phyloP scores from a whole-genome alignment of 1,140 invertebrate genomes.

The Danaus plexippus region DNA sequence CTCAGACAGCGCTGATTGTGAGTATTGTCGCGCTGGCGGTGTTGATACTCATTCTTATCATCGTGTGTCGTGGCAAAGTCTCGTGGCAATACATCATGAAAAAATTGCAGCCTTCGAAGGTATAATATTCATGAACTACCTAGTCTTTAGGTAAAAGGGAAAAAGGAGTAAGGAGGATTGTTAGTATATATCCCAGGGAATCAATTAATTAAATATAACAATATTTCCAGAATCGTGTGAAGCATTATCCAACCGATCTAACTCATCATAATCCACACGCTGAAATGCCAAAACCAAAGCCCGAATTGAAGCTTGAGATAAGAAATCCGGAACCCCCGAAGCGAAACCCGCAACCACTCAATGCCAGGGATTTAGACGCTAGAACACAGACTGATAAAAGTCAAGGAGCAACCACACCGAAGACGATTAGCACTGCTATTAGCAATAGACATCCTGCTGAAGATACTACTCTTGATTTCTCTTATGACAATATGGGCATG shows the following conservation, averaged over 20 bases:
- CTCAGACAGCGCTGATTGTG: slow-evolving; percentile 51
- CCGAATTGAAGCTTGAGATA: slow-evolving; percentile 58
- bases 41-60: slow-evolving; percentile 42
- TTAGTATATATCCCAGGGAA: not conserved
- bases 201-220: not conserved
- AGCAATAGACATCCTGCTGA: slow-evolving; percentile 75
- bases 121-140: slow-evolving; percentile 14
- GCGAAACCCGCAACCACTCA: slow-evolving; percentile 46
- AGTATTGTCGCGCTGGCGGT: slow-evolving; percentile 51
- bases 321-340: slow-evolving; percentile 53
- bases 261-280: slow-evolving; percentile 61
- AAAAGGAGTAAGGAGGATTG: not conserved
- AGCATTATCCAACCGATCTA: slow-evolving; percentile 49
- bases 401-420: slow-evolving; percentile 67
- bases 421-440: slow-evolving; percentile 72
- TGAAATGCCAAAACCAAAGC: slow-evolving; percentile 55
- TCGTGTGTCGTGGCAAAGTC: slow-evolving; percentile 43
- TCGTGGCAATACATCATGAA: slow-evolving; percentile 58
- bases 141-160: not conserved
- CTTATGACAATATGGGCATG: slow-evolving; percentile 80
- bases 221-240: slow-evolving; percentile 53
- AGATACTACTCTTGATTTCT: slow-evolving; percentile 78
- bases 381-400: slow-evolving; percentile 59
- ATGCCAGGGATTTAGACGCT: slow-evolving; percentile 47
- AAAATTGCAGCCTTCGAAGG: slow-evolving; percentile 56